phyloP scores from a whole-genome alignment of 2,113 vertebrate genomes.

The Rynchops niger region DNA sequence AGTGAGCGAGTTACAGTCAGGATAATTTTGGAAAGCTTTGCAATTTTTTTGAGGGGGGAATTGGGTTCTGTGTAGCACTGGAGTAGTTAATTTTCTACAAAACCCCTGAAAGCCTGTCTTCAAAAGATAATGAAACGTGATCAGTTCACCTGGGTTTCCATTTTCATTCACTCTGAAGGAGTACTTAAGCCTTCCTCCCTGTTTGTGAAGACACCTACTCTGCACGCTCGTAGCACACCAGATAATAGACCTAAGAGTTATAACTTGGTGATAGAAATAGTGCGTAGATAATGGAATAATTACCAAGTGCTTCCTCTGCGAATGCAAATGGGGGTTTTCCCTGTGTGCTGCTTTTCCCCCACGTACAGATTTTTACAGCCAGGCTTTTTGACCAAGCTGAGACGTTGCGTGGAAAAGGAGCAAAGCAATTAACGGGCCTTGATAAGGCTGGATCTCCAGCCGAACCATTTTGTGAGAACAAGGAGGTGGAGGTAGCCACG shows the following conservation, averaged over 20 bases:
- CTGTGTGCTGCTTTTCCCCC: neutral
- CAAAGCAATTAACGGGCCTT: neutral
- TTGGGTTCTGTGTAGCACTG: neutral
- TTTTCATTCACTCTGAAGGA: conserved; percentile 42
- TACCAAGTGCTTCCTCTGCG: neutral
- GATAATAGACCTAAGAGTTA: neutral
- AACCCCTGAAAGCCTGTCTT: neutral
- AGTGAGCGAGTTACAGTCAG: rapidly evolving
- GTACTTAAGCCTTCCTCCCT: neutral
- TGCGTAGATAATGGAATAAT: conserved; percentile 30
- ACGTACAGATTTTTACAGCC: neutral
- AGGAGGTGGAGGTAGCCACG: neutral
- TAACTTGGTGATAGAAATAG: conserved; percentile 1
- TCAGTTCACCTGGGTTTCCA: conserved; percentile 38
- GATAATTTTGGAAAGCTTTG: neutral
- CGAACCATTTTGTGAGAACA: neutral
- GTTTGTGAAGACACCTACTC: neutral
- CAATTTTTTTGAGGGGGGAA: neutral
- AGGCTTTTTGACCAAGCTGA: neutral
- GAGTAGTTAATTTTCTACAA: neutral
- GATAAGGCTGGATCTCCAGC: neutral
- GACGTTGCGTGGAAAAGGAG: neutral
- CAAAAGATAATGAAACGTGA: conserved; percentile 21
- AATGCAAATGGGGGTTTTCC: neutral
- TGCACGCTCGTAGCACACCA: neutral